phyloP scores from a whole-genome alignment of 2,797 vertebrate genomes.

The Bradypus variegatus region DNA sequence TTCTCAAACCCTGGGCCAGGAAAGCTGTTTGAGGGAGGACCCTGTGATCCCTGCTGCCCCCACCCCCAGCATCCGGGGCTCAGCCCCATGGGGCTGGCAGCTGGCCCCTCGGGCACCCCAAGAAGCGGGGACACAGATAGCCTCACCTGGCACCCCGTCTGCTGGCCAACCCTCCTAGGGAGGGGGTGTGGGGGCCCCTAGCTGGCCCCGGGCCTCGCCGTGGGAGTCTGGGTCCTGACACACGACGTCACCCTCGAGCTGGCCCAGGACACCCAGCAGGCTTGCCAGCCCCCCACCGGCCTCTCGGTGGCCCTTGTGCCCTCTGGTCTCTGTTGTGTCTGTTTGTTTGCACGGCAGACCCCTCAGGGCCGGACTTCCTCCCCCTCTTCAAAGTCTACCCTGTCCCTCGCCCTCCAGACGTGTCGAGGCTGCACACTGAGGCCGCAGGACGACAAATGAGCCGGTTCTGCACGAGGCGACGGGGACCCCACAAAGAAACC shows the following conservation, averaged over 20 bases:
- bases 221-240: neutral
- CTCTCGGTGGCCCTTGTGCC: neutral
- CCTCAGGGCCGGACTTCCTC: neutral
- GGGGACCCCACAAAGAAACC: neutral
- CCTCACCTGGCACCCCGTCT: accelerated
- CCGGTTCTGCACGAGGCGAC: neutral
- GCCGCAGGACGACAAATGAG: neutral
- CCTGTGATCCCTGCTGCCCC: neutral
- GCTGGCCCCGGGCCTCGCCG: neutral
- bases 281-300: neutral
- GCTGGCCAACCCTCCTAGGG: accelerated
- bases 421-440: neutral
- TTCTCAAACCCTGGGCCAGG: neutral
- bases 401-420: neutral
- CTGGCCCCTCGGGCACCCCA: neutral
- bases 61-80: neutral
- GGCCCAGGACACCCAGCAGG: neutral
- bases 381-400: neutral
- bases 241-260: neutral
- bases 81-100: neutral
- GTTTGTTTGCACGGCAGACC: neutral
- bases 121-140: neutral
- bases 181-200: neutral
- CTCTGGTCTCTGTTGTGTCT: neutral
- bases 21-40: accelerated